These are phyloP conservation scores for Monomorium pharaonis DNA, from an alignment of 1,140 invertebrate genomes.

Conservation along the genomic window DNA sequence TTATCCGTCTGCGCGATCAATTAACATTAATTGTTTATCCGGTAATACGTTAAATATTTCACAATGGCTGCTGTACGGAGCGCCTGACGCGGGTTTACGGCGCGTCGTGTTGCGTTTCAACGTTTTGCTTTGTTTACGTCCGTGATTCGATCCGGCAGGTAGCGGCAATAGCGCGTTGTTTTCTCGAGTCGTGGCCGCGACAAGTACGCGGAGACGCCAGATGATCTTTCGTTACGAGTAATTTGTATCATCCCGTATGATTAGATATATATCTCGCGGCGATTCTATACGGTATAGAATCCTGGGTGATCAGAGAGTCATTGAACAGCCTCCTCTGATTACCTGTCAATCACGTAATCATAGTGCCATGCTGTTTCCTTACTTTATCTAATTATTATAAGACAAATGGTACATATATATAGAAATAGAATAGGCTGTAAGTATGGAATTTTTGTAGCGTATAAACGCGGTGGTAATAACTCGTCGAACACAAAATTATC, in stretches of 20 bases:
- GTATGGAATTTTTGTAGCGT: too few relatives aligned
- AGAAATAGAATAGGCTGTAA: too few relatives aligned
- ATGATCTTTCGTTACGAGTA: background rate
- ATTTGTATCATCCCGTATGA: background rate
- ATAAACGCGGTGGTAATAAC: too few relatives aligned
- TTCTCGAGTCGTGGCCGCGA: background rate
- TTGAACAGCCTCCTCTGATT: too few relatives aligned
- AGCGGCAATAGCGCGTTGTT: background rate
- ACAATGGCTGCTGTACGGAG: background rate
- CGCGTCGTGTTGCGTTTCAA: background rate
- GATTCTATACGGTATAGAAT: background rate
- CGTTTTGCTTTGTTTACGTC: background rate
- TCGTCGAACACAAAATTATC: too few relatives aligned
- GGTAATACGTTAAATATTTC: background rate
- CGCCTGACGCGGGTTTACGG: background rate
- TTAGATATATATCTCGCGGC: background rate
- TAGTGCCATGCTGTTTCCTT: too few relatives aligned
- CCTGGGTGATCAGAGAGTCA: too few relatives aligned
- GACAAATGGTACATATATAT: too few relatives aligned
- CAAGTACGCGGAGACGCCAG: background rate
- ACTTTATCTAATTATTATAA: too few relatives aligned
- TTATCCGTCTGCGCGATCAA: background rate
- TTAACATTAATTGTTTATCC: background rate
- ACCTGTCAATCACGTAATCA: too few relatives aligned
- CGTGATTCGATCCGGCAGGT: background rate